These are phyloP conservation scores for Mionectes olivaceus DNA, from an alignment of 2,797 vertebrate genomes.

Conservation along the genomic window DNA sequence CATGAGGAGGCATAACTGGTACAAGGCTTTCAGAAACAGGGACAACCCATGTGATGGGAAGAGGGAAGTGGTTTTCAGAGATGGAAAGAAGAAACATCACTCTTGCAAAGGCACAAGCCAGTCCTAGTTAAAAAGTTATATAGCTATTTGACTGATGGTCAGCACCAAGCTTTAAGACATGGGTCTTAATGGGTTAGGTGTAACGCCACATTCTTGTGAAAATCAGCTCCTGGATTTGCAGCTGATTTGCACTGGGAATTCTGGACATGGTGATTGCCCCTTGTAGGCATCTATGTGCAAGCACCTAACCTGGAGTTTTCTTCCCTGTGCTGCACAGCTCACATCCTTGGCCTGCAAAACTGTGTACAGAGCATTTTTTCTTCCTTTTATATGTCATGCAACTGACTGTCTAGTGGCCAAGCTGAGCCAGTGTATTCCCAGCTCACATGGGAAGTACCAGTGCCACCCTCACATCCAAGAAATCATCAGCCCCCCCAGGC, in stretches of 20 bases:
- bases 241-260: background rate
- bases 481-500: background rate
- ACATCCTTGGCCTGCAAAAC: background rate
- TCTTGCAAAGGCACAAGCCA: background rate
- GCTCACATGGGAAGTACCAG: fast-evolving
- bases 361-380: background rate
- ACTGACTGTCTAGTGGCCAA: background rate
- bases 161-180: background rate
- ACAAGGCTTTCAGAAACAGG: background rate
- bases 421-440: background rate
- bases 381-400: fast-evolving
- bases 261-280: background rate
- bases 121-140: background rate
- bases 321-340: background rate
- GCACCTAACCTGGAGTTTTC: background rate
- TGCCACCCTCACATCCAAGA: background rate
- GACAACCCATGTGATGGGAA: background rate
- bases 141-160: background rate
- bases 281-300: background rate
- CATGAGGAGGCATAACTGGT: background rate
- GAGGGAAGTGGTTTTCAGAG: background rate
- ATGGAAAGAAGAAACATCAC: background rate
- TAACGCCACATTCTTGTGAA: background rate
- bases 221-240: background rate
- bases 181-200: background rate